phyloP scores from a whole-genome alignment of 2,113 vertebrate genomes.

The Gavia stellata region DNA sequence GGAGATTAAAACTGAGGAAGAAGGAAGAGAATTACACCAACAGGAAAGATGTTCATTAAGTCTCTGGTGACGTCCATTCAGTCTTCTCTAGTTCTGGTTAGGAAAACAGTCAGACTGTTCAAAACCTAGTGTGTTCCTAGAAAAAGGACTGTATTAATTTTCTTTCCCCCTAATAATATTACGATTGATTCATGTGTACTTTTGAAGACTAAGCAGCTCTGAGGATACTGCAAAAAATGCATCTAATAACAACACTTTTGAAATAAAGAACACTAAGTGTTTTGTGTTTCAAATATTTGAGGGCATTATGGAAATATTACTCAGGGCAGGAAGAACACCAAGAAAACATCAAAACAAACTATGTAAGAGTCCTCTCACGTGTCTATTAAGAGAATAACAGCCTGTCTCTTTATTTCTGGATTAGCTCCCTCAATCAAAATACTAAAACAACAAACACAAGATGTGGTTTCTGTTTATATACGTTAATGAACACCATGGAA shows the following conservation, averaged over 20 bases:
- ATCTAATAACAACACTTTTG: background rate
- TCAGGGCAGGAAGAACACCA: background rate
- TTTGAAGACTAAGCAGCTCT: background rate
- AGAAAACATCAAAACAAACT: background rate
- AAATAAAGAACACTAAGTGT: background rate
- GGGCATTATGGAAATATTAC: background rate
- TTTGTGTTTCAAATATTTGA: background rate
- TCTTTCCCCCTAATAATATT: background rate
- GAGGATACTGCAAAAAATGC: background rate
- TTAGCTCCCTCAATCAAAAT: background rate
- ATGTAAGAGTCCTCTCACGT: background rate
- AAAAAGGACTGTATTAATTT: background rate
- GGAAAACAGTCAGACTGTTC: background rate
- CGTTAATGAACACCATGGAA: background rate
- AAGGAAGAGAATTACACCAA: background rate
- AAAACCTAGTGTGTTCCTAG: background rate
- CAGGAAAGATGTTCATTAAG: background rate
- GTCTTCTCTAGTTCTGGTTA: background rate
- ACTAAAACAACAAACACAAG: background rate
- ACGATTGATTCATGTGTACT: background rate
- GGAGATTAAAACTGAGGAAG: background rate
- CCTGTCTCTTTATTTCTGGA: background rate
- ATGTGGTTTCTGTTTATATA: background rate
- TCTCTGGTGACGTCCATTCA: background rate
- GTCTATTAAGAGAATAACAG: background rate